These are phyloP conservation scores for Drosophila ogumai DNA, from an alignment of 1,140 invertebrate genomes.

Conservation along the genomic window DNA sequence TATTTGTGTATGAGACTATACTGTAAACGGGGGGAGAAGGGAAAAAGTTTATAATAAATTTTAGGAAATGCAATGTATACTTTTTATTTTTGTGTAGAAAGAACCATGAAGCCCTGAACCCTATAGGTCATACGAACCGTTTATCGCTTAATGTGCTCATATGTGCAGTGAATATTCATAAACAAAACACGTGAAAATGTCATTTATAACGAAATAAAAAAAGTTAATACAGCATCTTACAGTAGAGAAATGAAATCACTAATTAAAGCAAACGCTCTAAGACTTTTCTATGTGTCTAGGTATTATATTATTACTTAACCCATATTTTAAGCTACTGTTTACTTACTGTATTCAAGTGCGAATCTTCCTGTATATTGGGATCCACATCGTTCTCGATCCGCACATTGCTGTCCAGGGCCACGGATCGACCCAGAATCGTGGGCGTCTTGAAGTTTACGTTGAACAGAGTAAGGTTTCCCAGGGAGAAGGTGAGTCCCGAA, in stretches of 20 bases:
- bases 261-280: background rate
- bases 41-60: background rate
- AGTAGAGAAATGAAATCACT: background rate
- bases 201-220: background rate
- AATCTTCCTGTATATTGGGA: slow-evolving; percentile 73
- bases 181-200: slow-evolving; percentile 5
- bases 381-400: slow-evolving; percentile 56
- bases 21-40: slow-evolving; percentile 71
- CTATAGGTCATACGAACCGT: background rate
- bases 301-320: background rate
- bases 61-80: background rate
- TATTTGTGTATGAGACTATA: slow-evolving; percentile 86
- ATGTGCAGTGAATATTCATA: background rate
- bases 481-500: slow-evolving; percentile 47
- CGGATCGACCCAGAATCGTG: slow-evolving; percentile 24
- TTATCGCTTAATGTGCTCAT: background rate
- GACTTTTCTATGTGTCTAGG: background rate
- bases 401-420: slow-evolving; percentile 26
- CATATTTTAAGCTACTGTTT: background rate
- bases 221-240: background rate
- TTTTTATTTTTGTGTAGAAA: background rate
- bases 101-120: background rate
- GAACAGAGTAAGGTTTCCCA: slow-evolving; percentile 64
- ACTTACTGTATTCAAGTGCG: slow-evolving; percentile 69
- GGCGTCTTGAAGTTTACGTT: slow-evolving; percentile 67